These are phyloP conservation scores for Caenorhabditis uteleia DNA, from an alignment of 2,888 invertebrate genomes.

Conservation along the genomic window DNA sequence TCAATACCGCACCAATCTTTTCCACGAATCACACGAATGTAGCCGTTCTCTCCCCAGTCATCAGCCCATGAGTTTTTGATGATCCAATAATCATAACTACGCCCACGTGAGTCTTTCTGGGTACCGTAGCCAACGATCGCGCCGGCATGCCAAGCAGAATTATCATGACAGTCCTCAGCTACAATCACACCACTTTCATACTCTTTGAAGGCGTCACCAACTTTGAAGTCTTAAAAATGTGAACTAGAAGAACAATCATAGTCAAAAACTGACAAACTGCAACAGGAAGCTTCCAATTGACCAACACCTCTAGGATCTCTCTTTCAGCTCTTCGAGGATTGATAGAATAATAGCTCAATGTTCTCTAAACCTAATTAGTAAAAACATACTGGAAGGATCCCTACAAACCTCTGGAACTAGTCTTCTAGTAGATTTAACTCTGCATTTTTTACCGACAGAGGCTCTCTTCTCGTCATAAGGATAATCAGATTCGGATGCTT, in stretches of 20 bases:
- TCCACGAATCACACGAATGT: constrained; percentile 10
- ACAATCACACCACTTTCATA: constrained; percentile 13
- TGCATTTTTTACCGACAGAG: no score
- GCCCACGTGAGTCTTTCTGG: constrained; percentile 4
- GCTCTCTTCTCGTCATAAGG: no score
- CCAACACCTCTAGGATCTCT: no score
- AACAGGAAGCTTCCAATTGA: constrained; percentile 11
- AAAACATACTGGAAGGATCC: no score
- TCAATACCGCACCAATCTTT: constrained; percentile 27
- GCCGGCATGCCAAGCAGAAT: constrained; percentile 13
- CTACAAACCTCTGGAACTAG: no score
- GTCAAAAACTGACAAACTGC: constrained; percentile 19
- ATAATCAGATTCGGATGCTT: no score
- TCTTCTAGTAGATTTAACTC: no score
- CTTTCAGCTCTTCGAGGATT: no score
- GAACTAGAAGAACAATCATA: background rate
- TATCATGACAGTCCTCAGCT: constrained; percentile 6
- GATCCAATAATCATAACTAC: constrained; percentile 18
- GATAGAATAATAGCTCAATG: no score
- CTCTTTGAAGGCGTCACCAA: constrained; percentile 11
- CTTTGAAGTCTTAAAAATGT: constrained; percentile 18
- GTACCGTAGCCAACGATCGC: constrained; percentile 14
- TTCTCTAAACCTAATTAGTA: no score
- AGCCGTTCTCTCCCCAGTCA: constrained; percentile 32
- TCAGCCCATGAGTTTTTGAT: constrained; percentile 23